These are phyloP conservation scores for Drosophila lutescens DNA, from an alignment of 2,888 invertebrate genomes.

Conservation along the genomic window DNA sequence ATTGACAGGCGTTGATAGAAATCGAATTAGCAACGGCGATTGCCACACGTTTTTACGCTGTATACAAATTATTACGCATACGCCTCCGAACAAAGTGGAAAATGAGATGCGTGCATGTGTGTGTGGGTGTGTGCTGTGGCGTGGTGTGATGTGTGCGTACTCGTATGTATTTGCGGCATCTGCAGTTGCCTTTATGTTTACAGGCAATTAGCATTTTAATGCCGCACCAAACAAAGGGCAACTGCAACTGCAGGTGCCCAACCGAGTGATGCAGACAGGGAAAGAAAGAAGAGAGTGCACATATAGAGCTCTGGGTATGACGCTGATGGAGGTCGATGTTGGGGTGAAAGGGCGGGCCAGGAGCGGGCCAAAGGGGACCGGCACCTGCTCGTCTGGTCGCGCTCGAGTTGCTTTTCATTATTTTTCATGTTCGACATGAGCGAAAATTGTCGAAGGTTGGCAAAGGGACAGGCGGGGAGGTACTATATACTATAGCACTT, in stretches of 20 bases:
- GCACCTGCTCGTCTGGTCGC: conserved; percentile 49
- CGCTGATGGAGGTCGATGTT: conserved; percentile 25
- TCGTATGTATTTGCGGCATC: conserved; percentile 27
- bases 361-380: conserved; percentile 1
- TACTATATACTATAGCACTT: neutral
- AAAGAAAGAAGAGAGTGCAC: conserved; percentile 1
- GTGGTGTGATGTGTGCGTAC: conserved; percentile 12
- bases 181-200: conserved; percentile 73
- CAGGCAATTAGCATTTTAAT: conserved; percentile 76
- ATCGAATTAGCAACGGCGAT: conserved; percentile 64
- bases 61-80: conserved; percentile 63
- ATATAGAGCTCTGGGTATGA: conserved; percentile 13
- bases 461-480: neutral
- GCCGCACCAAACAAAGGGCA: conserved; percentile 69
- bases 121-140: conserved; percentile 10
- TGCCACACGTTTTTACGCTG: conserved; percentile 46
- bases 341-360: neutral
- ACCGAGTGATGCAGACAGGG: conserved; percentile 51
- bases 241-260: conserved; percentile 69
- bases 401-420: conserved; percentile 81
- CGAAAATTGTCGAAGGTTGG: conserved; percentile 67
- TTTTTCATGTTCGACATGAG: conserved; percentile 81
- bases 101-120: conserved; percentile 27
- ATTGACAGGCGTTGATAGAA: conserved; percentile 64
- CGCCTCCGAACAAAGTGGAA: conserved; percentile 46